A percentile compares a stretch with the other conserved stretches of the same genome.
Evolutionary conservation across 2,113 vertebrate species (phyloP).

Genomic region (Lampris incognitus): DNA sequence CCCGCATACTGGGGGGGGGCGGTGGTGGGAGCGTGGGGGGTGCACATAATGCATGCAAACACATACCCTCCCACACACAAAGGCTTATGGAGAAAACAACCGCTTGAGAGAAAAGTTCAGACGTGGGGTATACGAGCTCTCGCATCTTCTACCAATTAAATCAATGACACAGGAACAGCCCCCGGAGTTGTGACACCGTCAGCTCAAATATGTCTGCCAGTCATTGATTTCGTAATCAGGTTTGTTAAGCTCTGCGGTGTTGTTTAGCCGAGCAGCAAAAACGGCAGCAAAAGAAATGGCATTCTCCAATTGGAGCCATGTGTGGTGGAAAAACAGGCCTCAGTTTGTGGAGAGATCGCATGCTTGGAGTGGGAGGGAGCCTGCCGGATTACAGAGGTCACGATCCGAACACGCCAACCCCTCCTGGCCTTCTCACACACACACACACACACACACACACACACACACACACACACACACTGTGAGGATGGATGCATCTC

Average conservation of each 20-base stretch:
- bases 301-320: conserved; percentile 77
- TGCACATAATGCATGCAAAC: background rate
- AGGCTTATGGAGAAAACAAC: conserved; percentile 10
- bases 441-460: too few relatives aligned
- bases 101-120: background rate
- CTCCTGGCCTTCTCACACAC: conserved; percentile 54
- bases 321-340: conserved; percentile 77
- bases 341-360: conserved; percentile 72
- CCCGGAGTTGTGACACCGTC: conserved; percentile 3
- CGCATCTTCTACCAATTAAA: background rate
- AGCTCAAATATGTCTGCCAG: conserved; percentile 38
- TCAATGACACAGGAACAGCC: conserved; percentile 7
- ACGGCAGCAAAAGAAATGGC: conserved; percentile 63
- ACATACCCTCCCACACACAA: background rate
- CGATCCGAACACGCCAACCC: conserved; percentile 72
- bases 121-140: background rate
- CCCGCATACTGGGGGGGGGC: background rate
- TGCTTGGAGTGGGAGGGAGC: conserved; percentile 78
- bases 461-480: conserved; percentile 8
- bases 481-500: conserved; percentile 60
- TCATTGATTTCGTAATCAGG: conserved; percentile 72
- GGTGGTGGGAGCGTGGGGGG: too few relatives aligned
- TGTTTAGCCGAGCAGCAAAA: conserved; percentile 53
- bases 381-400: conserved; percentile 71
- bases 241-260: conserved; percentile 60